phyloP scores from a whole-genome alignment of 53 echinoderm and acorn worm genomes.

The Astropecten irregularis region DNA sequence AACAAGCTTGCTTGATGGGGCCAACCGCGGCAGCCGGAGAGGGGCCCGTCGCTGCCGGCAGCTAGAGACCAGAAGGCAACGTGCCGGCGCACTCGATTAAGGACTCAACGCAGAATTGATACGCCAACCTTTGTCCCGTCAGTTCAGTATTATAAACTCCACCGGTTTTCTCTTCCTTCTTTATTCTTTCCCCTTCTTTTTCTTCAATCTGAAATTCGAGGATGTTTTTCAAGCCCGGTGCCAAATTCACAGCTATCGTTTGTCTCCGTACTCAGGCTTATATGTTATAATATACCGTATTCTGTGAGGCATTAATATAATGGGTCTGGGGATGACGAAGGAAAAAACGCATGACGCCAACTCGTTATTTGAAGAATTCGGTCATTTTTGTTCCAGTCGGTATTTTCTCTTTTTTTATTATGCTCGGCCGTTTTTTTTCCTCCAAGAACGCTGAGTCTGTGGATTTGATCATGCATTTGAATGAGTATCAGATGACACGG shows the following conservation, averaged over 20 bases:
- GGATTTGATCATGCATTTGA: too few relatives aligned
- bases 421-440: too few relatives aligned
- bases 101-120: conserved; percentile 12
- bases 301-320: too few relatives aligned
- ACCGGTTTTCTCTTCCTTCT: neutral
- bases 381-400: too few relatives aligned
- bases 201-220: conserved; percentile 6
- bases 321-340: too few relatives aligned
- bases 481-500: too few relatives aligned
- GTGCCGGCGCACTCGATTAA: conserved; percentile 37
- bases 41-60: too few relatives aligned
- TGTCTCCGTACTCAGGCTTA: neutral
- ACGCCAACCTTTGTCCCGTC: too few relatives aligned
- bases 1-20: neutral
- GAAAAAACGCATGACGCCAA: conserved; percentile 25
- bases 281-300: too few relatives aligned
- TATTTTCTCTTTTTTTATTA: too few relatives aligned
- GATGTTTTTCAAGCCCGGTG: neutral
- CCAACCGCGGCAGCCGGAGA: neutral
- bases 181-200: neutral
- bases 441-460: too few relatives aligned
- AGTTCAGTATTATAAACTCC: too few relatives aligned
- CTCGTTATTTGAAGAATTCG: conserved; percentile 11
- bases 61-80: neutral
- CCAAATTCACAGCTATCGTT: neutral